Evolutionary conservation across 2,888 invertebrate genomes (phyloP), one percentile per base, ranked within the genome.

Genomic region (Stramonita haemastoma): DNA sequence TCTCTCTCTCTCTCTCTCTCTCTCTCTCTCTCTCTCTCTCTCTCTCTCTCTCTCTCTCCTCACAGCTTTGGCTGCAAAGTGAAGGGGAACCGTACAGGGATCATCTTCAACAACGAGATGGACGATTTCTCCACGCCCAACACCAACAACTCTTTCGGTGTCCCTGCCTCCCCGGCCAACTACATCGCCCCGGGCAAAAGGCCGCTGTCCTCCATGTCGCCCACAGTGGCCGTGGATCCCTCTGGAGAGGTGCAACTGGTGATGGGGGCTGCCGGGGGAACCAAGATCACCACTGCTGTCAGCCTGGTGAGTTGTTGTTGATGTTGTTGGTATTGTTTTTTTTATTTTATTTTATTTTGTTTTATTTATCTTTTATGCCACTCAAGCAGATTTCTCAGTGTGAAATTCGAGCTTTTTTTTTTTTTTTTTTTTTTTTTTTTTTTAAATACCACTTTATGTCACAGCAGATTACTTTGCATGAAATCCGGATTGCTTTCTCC

Each of bases 41-140:
- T 57, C 57, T 57, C 60, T 73, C 8, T n/a, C 1, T 73, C 29
- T 73, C 26, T 5, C n/a, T 8, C 2, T n/a, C n/a, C n/a, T 73
- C 73, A n/a, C 95, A 98, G 98, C 94, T 98, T 98, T 96, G 99
- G 99, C 0, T 97, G 98, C 32, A 97, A 97, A 91, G 93, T 95
- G 19, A 92, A 93, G n/a, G 96, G 96, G 11, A 89, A 34, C 0
- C 88, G 94, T 17, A 95, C 96, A 0, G 99, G 99, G 0, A 98
- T 99, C 36, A 96, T 99, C n/a, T 97, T 98, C 96, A 98, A 98
- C 96, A 97, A 98, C 93, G 97, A 98, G 94, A 98, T 98, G 98
- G 98, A 98, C 93, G 98, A 98, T 95, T 99, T 99, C 96, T 97
- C 98, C 0, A 97, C 97, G 11, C 98, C 98, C 0, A 92, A 94